Percentiles rank a stretch among this genome's conserved stretches.
phyloP scores from a whole-genome alignment of 2,888 invertebrate species.

The Geotrupes spiniger region DNA sequence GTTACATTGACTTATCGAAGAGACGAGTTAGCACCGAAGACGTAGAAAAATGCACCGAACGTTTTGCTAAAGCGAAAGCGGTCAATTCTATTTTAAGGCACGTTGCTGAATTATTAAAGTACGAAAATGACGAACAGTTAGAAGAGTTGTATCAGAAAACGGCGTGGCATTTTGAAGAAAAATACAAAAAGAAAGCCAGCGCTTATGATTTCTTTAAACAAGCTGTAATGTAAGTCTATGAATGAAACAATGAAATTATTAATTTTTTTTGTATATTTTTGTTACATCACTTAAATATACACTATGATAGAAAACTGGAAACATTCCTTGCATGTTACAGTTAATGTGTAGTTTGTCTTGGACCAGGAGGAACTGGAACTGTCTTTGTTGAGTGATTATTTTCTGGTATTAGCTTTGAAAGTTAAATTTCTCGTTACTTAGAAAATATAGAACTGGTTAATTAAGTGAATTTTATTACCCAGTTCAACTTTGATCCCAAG shows the following conservation, averaged over 20 bases:
- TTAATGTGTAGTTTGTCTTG: too few species aligned
- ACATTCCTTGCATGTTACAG: too few species aligned
- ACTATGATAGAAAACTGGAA: too few species aligned
- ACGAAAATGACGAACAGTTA: constrained; percentile 86
- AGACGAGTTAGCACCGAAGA: constrained; percentile 97
- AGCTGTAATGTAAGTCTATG: constrained; percentile 79
- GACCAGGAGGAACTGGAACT: too few species aligned
- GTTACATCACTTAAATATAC: not conserved
- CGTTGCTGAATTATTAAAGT: constrained; percentile 92
- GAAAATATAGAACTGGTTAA: too few species aligned
- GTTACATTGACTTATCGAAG: constrained; percentile 99
- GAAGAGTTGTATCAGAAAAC: constrained; percentile 95
- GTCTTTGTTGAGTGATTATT: too few species aligned
- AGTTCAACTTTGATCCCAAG: too few species aligned
- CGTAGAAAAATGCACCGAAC: constrained; percentile 96
- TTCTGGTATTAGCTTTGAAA: too few species aligned
- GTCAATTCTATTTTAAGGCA: constrained; percentile 97
- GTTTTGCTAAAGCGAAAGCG: constrained; percentile 97
- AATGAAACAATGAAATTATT: too few species aligned
- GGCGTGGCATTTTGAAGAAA: constrained; percentile 98
- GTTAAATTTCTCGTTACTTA: too few species aligned
- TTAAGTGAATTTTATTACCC: too few species aligned
- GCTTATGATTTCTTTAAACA: constrained; percentile 99
- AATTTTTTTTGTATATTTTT: constrained; percentile 12
- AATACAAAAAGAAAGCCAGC: constrained; percentile 92